A percentile compares a stretch with the other conserved stretches of the same genome.
phyloP scores from a whole-genome alignment of 2,888 invertebrate species.

The Drosophila engyochracea region DNA sequence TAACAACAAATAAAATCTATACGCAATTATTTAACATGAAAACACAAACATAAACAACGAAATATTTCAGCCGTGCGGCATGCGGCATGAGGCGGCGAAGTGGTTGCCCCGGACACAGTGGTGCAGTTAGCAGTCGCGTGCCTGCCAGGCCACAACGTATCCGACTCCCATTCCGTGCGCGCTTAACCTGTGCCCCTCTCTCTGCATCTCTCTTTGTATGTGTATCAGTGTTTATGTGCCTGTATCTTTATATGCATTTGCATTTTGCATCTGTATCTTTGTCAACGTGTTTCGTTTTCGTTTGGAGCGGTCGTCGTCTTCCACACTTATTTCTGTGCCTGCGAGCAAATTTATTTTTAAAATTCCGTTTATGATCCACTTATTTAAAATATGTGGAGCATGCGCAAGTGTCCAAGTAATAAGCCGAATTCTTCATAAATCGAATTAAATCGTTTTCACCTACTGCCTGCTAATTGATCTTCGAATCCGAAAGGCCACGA shows the following conservation, averaged over 20 bases:
- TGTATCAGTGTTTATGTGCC: conserved; percentile 2
- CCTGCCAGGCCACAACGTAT: conserved; percentile 73
- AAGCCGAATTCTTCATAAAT: conserved; percentile 21
- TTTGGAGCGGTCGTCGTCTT: conserved; percentile 28
- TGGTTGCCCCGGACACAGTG: conserved; percentile 59
- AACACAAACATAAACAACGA: conserved; percentile 54
- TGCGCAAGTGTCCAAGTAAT: conserved; percentile 38
- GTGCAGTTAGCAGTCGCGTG: conserved; percentile 79
- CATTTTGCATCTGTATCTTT: conserved; percentile 21
- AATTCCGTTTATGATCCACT: conserved; percentile 47
- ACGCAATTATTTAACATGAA: conserved; percentile 80
- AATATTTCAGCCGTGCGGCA: conserved; percentile 36
- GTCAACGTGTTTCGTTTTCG: conserved; percentile 27
- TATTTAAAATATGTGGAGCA: conserved; percentile 42
- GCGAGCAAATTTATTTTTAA: conserved; percentile 29
- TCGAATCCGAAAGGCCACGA: conserved; percentile 14
- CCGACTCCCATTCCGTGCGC: conserved; percentile 49
- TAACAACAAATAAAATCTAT: conserved; percentile 70
- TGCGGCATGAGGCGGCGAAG: conserved; percentile 51
- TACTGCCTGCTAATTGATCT: conserved; percentile 28
- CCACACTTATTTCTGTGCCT: conserved; percentile 37
- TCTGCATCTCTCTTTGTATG: conserved; percentile 1
- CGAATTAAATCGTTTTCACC: conserved; percentile 22
- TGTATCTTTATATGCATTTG: conserved; percentile 12
- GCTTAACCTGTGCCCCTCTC: conserved; percentile 18